Percentiles rank a stretch among this genome's conserved stretches.
Evolutionary conservation across 2,113 vertebrate species (phyloP).

Genomic region (Grammomys dolichurus): DNA sequence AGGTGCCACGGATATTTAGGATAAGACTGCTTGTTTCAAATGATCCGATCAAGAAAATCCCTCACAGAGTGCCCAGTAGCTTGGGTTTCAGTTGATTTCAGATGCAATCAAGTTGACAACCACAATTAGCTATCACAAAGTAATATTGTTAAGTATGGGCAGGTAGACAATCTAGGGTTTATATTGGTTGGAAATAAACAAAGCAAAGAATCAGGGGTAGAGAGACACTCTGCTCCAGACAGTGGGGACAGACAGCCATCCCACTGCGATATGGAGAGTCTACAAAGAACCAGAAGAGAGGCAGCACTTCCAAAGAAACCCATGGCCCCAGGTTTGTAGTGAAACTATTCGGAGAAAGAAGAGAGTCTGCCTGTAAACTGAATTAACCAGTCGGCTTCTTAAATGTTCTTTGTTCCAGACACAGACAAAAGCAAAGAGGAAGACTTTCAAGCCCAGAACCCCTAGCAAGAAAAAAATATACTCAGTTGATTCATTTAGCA

Average conservation of each 20-base stretch:
- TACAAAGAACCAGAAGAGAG: slow-evolving; percentile 4
- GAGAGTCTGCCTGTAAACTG: neutral
- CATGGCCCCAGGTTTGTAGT: neutral
- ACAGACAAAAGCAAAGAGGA: slow-evolving; percentile 63
- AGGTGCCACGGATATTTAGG: neutral
- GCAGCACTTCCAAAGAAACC: neutral
- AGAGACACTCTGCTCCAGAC: neutral
- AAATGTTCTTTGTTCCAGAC: slow-evolving; percentile 57
- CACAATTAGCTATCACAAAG: neutral
- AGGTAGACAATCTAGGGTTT: neutral
- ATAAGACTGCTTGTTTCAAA: neutral
- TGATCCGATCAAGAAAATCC: neutral
- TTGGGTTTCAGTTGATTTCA: neutral
- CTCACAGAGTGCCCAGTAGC: neutral
- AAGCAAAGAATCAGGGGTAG: neutral
- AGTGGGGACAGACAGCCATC: neutral
- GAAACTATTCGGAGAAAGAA: slow-evolving; percentile 70
- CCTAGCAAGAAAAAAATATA: slow-evolving; percentile 64
- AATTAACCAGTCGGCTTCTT: slow-evolving; percentile 29
- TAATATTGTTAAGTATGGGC: neutral
- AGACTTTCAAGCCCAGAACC: slow-evolving; percentile 59
- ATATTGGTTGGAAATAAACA: neutral
- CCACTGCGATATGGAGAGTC: neutral
- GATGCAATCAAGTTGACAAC: neutral
- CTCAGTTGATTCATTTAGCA: slow-evolving; percentile 59